Evolutionary conservation across 1,140 invertebrate genomes (phyloP), one percentile per base, ranked within the genome.

Genomic region (Asobara japonica): DNA sequence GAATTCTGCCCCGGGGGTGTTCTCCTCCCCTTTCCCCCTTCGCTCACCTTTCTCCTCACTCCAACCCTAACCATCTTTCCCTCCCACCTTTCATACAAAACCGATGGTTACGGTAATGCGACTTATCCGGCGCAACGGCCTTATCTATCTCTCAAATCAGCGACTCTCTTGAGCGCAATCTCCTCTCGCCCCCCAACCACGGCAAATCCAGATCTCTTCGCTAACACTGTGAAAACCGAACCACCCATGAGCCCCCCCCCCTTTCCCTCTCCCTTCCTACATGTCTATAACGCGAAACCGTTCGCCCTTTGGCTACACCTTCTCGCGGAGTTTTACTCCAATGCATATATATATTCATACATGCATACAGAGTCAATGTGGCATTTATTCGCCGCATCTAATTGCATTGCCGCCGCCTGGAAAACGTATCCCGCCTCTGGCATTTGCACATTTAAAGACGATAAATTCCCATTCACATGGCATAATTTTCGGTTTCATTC

Each of bases 401-500:
- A 71, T 71, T 71, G 69, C 69, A 70, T 38, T 33, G 69, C 56
- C 29, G 62, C 69, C 60, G 41, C 69, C 22, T 65, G 69, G 69
- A 71, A 71, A 71, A 71, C 60, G 56, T 27, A 64, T 29, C 51
- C 38, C 56, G 22, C 68, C 70, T 13, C 22, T 29, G 31, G 62
- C 64, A 36, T 33, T 29, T 62, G 25, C 78, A 76, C 80, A 84
- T 84, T 84, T 79, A 81, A 79, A 77, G 79, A 77, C 80, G 65
- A 81, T 81, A 81, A 80, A 81, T 81, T 80, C 41, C 79, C 72
- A 79, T 77, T 72, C 51, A 75, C 76, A 74, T 76, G 75, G 74
- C 75, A 79, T 79, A 79, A 81, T 81, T 81, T 81, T 27, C 77
- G 77, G 78, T 80, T 78, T 48, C 8, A 56, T 22, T 22, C 51